Evolutionary conservation across 1,140 invertebrate species (phyloP), one percentile per base, ranked within the genome.

Genomic region (Drosophila bocqueti): DNA sequence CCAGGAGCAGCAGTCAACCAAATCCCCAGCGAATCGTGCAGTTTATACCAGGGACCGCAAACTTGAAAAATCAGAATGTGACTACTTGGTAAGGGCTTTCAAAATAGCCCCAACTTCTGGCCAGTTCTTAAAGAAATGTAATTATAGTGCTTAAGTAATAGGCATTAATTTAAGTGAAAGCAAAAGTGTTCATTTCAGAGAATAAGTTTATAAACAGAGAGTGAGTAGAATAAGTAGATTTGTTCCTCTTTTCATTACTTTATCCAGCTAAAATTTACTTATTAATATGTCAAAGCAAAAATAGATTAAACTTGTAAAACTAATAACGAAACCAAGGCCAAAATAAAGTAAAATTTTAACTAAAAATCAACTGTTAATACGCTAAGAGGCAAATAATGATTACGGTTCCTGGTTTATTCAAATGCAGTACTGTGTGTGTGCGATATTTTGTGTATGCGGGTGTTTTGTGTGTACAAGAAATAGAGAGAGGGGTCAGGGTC

Each of bases 401-500:
- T 71, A 71, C 67, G 64, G 63, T 46, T 54, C 67, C 67, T 67
- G 67, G 64, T 38, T 76, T 76, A 47, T 66, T 73, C 62, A 71
- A 72, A 86, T 86, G 83, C 83, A 66, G 59, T 52, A 52, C 49
- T 34, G 29, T 52, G 49, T 34, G 11, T 38, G 45, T 78, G 36
- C 50, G 57, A 13, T 62, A 26, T 46, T 75, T 29, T 13, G n/a
- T 36, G 73, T 61, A 62, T 59, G 50, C 4, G 46, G 4, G 52
- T 38, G 52, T 38, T 46, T 46, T 59, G 42, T 65, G 62, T 64
- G 45, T 54, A 61, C 63, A 61, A 38, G 66, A 49, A 36, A 38
- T n/a, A 18, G 40, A 40, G 29, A 36, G 2, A 47, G 38, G 24
- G 24, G 24, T 24, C 21, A 21, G 24, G 24, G 24, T 24, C 24